Evolutionary conservation across 92 coral and sea anemone species (phyloP).

Genomic region (Umimayanthus kanabou): DNA sequence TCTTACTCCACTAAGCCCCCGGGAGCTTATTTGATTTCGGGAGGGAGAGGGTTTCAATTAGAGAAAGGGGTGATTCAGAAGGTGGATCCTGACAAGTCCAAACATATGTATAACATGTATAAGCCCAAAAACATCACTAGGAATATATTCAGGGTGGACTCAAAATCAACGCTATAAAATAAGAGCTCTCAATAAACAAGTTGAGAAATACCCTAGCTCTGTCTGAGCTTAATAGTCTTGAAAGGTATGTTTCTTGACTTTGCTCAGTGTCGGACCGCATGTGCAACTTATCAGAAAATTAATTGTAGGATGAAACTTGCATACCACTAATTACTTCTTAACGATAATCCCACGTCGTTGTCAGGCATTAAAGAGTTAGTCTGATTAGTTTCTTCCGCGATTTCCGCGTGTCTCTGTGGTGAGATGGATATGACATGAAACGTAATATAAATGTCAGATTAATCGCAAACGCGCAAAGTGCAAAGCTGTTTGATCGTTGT

Average conservation of each 20-base stretch:
- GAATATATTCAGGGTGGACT: background rate
- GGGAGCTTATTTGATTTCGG: no score
- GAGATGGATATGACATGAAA: background rate
- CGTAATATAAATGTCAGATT: slow-evolving; percentile 20
- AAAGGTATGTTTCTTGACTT: background rate
- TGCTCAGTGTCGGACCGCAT: background rate
- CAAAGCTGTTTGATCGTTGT: background rate
- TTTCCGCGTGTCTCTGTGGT: slow-evolving; percentile 5
- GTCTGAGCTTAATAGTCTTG: background rate
- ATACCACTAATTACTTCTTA: slow-evolving; percentile 33
- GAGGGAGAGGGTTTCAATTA: no score
- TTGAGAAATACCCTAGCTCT: background rate
- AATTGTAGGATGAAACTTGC: slow-evolving; percentile 35
- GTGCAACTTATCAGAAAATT: slow-evolving; percentile 16
- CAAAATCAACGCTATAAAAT: background rate
- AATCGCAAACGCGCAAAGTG: background rate
- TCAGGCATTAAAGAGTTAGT: slow-evolving; percentile 4
- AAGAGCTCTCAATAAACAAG: background rate
- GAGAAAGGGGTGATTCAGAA: no score
- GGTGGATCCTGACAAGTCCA: no score
- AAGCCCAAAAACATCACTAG: background rate
- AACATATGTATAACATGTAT: no score
- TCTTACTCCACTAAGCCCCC: no score
- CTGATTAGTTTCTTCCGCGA: slow-evolving; percentile 30
- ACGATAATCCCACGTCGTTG: slow-evolving; percentile 40